Conservation (phyloP, 2,797 vertebrate genomes). For the Manis javanica region DNA sequence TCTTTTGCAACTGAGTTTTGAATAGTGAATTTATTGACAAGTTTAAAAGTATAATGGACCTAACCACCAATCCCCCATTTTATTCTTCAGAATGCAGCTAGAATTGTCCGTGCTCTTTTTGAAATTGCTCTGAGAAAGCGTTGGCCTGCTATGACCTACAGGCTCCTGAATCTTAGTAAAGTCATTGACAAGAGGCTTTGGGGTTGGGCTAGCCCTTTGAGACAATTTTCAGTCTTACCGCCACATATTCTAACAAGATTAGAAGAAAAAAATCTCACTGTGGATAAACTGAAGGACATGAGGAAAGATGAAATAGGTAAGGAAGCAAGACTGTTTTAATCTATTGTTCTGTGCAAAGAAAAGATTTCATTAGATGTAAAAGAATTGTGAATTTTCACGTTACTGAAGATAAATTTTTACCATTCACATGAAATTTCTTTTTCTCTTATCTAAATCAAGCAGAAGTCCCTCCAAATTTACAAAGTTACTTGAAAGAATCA, state of each 20-base stretch:
- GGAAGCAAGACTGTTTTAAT: constrained; percentile 44
- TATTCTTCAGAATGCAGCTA: constrained; percentile 94
- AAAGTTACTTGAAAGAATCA: neutral
- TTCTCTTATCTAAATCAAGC: neutral
- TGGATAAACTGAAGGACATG: constrained; percentile 99
- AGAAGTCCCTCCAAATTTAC: constrained; percentile 3
- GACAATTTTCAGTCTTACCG: constrained; percentile 94
- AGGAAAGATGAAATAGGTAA: constrained; percentile 99
- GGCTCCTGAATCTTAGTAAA: constrained; percentile 97
- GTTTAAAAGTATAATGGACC: neutral
- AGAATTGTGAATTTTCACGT: constrained; percentile 33
- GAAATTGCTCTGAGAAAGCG: constrained; percentile 97
- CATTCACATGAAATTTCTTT: constrained; percentile 4
- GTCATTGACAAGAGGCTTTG: constrained; percentile 97
- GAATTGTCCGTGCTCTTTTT: constrained; percentile 97
- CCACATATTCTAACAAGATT: constrained; percentile 91
- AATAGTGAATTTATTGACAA: constrained; percentile 48
- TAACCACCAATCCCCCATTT: neutral
- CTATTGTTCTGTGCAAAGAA: constrained; percentile 27
- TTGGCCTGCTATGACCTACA: constrained; percentile 97
- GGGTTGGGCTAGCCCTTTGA: constrained; percentile 95
- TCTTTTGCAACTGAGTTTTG: neutral
- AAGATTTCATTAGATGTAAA: constrained; percentile 31
- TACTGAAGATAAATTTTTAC: constrained; percentile 1
- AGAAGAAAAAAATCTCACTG: constrained; percentile 95